Conservation (phyloP, 2,113 vertebrate genomes). For the Heteronetta atricapilla region DNA sequence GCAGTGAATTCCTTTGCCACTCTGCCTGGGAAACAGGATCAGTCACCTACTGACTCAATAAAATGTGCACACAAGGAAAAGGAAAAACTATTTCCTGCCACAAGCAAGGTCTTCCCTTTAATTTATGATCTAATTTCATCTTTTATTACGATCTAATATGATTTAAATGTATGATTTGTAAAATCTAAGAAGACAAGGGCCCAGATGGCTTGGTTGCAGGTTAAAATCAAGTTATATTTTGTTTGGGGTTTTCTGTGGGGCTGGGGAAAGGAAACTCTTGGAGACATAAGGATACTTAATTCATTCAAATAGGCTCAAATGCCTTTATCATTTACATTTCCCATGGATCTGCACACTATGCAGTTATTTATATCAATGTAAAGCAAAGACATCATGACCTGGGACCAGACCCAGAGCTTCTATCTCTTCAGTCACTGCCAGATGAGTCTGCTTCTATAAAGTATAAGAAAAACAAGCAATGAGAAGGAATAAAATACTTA, state of each 20-base stretch:
- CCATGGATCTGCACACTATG: not conserved
- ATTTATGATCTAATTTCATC: slow-evolving; percentile 37
- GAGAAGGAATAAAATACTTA: slow-evolving; percentile 43
- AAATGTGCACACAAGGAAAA: slow-evolving; percentile 16
- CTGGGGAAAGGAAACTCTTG: not conserved
- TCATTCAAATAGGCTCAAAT: not conserved
- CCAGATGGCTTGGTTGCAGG: slow-evolving; percentile 7
- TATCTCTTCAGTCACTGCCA: not conserved
- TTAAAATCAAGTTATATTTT: slow-evolving; percentile 34
- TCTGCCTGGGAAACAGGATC: not conserved
- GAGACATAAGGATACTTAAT: not conserved
- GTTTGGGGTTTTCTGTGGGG: not conserved
- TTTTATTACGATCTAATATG: slow-evolving; percentile 28
- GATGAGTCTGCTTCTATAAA: not conserved
- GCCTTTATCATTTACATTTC: not conserved
- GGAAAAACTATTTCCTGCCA: slow-evolving; percentile 44
- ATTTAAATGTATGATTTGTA: slow-evolving; percentile 20
- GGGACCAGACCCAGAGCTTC: not conserved
- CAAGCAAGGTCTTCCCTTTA: slow-evolving; percentile 22
- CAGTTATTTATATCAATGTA: not conserved
- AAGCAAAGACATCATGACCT: not conserved
- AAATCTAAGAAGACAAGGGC: slow-evolving; percentile 14
- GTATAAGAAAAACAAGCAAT: not conserved
- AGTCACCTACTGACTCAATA: not conserved
- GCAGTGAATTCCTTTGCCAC: not conserved